Evolutionary conservation across 2,888 invertebrate species (phyloP), one percentile per base, ranked within the genome.

Genomic region (Anorthoa munda): DNA sequence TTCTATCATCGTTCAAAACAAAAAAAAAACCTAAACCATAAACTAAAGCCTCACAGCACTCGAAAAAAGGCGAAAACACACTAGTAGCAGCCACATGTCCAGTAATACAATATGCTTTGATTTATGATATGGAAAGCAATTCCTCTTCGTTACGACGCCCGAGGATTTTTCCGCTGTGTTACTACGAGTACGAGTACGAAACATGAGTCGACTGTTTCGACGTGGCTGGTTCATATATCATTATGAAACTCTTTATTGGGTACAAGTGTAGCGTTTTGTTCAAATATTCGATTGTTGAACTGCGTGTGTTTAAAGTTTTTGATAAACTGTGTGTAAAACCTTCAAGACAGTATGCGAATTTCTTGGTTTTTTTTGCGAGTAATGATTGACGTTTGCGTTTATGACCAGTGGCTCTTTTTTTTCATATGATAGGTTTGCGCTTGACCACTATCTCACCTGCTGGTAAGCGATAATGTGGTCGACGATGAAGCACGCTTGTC

Each of bases 71-170:
- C 39, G 50, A 50, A 51, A 64, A 56, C 59, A 77, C 86, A 79
- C 72, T 89, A 83, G 91, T 90, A 90, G 75, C 74, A 77, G 64
- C 72, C 76, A 68, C 73, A 79, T 80, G 86, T 84, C 86, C 87
- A 86, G 89, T 91, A 90, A 94, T 93, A 92, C 92, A 93, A 94
- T 93, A 92, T 89, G 87, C 82, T 89, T 91, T 94, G 94, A 94
- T 94, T 95, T 93, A 94, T 94, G 89, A 90, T 88, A 91, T 90
- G 89, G 88, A 89, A 87, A 91, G 81, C 91, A 87, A 94, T 94
- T 93, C 90, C 89, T 94, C 94, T 93, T 94, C 92, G 94, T 93
- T 93, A 93, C 83, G 87, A 48, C 65, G 60, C 63, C 87, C 87
- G 88, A 82, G 86, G 84, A 91, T 94, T 94, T 93, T 94, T 93